Conservation (phyloP, 2,797 vertebrate species). For the Cercopithecus diana region DNA sequence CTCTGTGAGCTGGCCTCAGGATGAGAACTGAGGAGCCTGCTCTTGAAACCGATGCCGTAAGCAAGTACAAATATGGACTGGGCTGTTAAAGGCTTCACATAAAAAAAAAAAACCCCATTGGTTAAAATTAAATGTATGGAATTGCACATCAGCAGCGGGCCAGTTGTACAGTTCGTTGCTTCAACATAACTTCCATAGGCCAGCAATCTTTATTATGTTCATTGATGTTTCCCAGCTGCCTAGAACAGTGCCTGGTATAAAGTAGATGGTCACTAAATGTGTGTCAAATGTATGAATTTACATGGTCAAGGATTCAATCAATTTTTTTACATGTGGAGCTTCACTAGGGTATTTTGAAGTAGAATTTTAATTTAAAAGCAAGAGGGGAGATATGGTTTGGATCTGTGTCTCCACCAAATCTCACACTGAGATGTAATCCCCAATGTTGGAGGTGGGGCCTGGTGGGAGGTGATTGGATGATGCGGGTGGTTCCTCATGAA, state of each 20-base stretch:
- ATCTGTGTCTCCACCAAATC: not conserved
- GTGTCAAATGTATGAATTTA: not conserved
- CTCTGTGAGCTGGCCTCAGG: not conserved
- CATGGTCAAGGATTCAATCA: not conserved
- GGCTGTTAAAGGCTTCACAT: not conserved
- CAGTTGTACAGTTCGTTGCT: fast-evolving
- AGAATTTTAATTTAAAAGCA: slow-evolving; percentile 22
- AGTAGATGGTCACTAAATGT: not conserved
- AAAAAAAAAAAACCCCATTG: not conserved
- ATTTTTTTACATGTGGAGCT: not conserved
- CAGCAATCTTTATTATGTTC: not conserved
- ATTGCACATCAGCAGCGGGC: not conserved
- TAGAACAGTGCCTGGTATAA: not conserved
- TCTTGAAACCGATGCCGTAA: not conserved
- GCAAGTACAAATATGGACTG: not conserved
- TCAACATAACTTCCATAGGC: not conserved
- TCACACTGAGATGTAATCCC: not conserved
- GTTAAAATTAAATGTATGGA: not conserved
- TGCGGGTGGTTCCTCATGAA: not conserved
- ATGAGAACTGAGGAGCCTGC: not conserved
- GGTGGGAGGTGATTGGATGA: not conserved
- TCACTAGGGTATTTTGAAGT: not conserved
- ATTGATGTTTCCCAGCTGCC: not conserved
- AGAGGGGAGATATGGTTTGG: not conserved
- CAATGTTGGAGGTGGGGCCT: not conserved